Base-by-base conservation (phyloP, 2,797 vertebrate species). In the Hoplostethus mediterraneus region DNA sequence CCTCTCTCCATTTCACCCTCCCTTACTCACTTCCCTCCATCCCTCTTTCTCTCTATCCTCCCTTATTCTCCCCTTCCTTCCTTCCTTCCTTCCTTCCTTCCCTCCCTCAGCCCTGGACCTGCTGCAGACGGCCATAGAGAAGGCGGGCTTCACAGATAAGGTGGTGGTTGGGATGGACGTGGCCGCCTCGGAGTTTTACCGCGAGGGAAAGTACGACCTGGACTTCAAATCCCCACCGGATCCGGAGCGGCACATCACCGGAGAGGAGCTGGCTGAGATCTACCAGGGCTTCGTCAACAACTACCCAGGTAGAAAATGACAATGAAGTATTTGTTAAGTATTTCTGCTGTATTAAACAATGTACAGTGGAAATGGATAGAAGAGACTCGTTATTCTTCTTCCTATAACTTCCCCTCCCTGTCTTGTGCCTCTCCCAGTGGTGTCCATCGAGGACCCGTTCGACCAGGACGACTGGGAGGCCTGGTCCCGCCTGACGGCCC, bases 141-240 rank as follows among this genome's bases (percentile, higher is more conserved):
- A 97, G 87, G 96, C 97, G 0, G 97, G 97, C 36, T 98, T 97
- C 89, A 96, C 96, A 0, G 97, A 98, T 47, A 98, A 98, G 89
- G 96, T 98, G 3, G 97, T 98, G 72, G 97, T 98, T 0, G 97
- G 97, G 53, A 98, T 98, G 97, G 97, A 98, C 0, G 97, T 98
- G 0, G 97, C 97, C 0, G 97, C 97, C 65, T 98, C 97, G 0
- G 97, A 98, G 89, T 98, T 98, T 84, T 95, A 97, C 83, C 95
- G 96, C 0, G 95, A 97, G 0, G 96, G 97, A 38, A 97, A 96
- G 87, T 98, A 98, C 0, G 97, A 98, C 90, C 93, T 98, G 87
- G 97, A 98, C 90, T 98, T 98, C 90, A 98, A 98, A 88, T 98
- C 97, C 1, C 94, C 96, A 0, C 93, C 96, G 0, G 95, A 98